A percentile compares a stretch with the other conserved stretches of the same genome.
Evolutionary conservation across 1,140 invertebrate genomes (phyloP).

Genomic region (Drosophila cardini): DNA sequence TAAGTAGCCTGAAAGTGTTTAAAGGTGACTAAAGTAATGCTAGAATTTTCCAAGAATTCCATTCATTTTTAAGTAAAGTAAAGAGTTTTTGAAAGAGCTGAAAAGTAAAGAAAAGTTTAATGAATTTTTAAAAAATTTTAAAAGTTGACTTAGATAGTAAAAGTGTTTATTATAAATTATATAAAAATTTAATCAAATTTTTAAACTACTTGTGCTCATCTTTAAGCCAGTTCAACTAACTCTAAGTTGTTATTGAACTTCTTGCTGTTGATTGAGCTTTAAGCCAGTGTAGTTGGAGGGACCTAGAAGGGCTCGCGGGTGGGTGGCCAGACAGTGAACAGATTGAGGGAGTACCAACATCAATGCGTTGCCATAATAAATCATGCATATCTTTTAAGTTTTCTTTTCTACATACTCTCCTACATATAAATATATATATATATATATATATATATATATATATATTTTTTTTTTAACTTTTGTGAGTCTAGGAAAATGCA

Average conservation of each 20-base stretch:
- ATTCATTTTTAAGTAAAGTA: too few relatives aligned
- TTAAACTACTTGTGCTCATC: not conserved
- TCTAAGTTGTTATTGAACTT: too few relatives aligned
- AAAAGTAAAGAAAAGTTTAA: too few relatives aligned
- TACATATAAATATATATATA: not conserved
- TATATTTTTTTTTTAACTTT: slow-evolving; percentile 8
- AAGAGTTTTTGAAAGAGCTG: too few relatives aligned
- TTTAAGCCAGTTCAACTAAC: too few relatives aligned
- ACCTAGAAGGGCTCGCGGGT: not conserved
- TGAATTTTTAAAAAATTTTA: too few relatives aligned
- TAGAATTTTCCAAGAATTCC: not conserved
- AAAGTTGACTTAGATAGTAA: too few relatives aligned
- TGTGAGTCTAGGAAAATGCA: slow-evolving; percentile 55
- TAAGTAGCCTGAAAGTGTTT: not conserved
- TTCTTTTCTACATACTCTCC: not conserved
- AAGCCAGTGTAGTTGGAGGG: not conserved
- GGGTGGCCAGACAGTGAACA: slow-evolving; percentile 22
- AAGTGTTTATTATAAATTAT: too few relatives aligned
- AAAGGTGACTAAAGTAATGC: not conserved
- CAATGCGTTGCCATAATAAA: slow-evolving; percentile 50
- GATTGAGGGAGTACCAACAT: slow-evolving; percentile 17
- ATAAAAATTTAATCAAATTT: not conserved
- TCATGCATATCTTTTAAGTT: slow-evolving; percentile 44
- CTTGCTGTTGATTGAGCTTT: not conserved
- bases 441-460: not conserved